Percentiles rank a stretch among this genome's conserved stretches.
Conservation (phyloP, 1,140 invertebrate genomes). For the Nephotettix cincticeps region DNA sequence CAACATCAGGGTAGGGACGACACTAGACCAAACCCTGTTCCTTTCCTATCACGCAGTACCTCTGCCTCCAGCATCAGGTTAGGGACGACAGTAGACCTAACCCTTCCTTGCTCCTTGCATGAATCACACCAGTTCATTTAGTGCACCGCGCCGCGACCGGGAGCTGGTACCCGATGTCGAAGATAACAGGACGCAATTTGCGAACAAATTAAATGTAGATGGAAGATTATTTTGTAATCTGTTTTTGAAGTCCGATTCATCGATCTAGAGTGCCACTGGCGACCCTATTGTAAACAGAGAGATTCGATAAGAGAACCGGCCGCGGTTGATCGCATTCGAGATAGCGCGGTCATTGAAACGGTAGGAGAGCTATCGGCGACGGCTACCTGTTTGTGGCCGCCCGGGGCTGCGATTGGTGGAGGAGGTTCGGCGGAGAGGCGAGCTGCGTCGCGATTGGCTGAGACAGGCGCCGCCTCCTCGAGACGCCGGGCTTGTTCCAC, state of each 20-base stretch:
- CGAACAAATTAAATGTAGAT: constrained; percentile 21
- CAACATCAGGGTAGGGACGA: too few species aligned
- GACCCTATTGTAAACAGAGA: constrained; percentile 14
- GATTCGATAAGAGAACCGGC: constrained; percentile 3
- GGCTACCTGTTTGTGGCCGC: not conserved
- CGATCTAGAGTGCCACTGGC: constrained; percentile 1
- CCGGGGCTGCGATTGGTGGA: constrained; percentile 2
- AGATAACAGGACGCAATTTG: constrained; percentile 6
- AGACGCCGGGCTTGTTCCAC: not conserved
- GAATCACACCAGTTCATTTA: not conserved
- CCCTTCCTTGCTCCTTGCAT: too few species aligned
- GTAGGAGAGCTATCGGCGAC: not conserved
- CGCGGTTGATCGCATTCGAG: not conserved
- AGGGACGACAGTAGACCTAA: too few species aligned
- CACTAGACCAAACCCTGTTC: too few species aligned
- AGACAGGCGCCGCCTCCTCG: constrained; percentile 13
- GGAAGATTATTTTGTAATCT: constrained; percentile 13
- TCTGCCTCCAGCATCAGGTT: too few species aligned
- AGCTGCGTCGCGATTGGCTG: constrained; percentile 17
- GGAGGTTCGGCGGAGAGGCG: not conserved
- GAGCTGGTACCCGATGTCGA: not conserved
- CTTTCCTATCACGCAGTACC: too few species aligned
- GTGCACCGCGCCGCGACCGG: not conserved
- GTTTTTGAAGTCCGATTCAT: constrained; percentile 17
- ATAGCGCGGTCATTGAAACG: not conserved